Conservation (phyloP, 92 coral and sea anemone species). For the Hydrozoanthus gracilis region DNA sequence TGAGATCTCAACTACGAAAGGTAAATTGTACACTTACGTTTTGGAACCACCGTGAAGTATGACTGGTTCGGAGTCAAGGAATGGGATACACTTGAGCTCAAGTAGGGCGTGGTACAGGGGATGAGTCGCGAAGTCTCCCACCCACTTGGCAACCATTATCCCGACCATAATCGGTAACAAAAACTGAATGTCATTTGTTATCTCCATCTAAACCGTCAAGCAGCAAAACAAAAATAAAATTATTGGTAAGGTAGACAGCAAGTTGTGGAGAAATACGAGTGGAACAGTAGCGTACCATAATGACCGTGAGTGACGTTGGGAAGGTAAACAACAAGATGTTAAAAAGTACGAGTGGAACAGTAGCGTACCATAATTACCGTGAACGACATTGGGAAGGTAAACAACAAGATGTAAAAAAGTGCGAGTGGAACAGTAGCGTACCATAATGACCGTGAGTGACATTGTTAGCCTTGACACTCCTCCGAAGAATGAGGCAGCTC, state of each 20-base stretch:
- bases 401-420: neutral
- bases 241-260: no score
- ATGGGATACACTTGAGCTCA: slow-evolving; percentile 97
- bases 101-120: slow-evolving; percentile 96
- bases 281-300: neutral
- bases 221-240: neutral
- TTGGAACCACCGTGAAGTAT: slow-evolving; percentile 87
- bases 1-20: neutral
- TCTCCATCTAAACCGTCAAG: slow-evolving; percentile 78
- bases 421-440: slow-evolving; percentile 27
- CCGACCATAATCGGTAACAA: slow-evolving; percentile 98
- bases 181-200: slow-evolving; percentile 98
- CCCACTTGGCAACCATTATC: slow-evolving; percentile 99
- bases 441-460: slow-evolving; percentile 99
- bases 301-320: neutral
- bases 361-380: neutral
- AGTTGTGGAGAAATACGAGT: no score
- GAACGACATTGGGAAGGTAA: neutral
- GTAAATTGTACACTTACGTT: slow-evolving; percentile 57
- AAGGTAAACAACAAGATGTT: neutral
- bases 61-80: slow-evolving; percentile 95
- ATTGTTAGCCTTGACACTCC: slow-evolving; percentile 98
- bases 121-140: slow-evolving; percentile 97
- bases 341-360: no score
- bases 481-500: slow-evolving; percentile 99